A percentile compares a stretch with the other conserved stretches of the same genome.
Evolutionary conservation across 2,797 vertebrate species (phyloP).

Genomic region (Spinus olivaceus): DNA sequence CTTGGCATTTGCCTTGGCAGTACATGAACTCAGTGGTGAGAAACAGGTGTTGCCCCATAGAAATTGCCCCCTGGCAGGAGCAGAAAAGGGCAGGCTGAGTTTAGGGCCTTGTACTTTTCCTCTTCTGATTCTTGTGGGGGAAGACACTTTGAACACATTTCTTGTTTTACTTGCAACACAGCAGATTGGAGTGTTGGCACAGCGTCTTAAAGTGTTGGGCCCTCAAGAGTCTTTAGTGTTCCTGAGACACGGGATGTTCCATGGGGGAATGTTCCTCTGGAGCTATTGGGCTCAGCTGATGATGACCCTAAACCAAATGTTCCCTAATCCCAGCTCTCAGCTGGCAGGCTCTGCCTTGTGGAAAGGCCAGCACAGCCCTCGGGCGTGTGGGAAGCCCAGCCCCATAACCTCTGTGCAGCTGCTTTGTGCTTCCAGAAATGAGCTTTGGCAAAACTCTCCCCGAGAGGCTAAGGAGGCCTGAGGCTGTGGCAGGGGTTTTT

Average conservation of each 20-base stretch:
- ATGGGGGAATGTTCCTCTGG: neutral
- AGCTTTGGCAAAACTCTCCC: neutral
- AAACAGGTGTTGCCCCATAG: neutral
- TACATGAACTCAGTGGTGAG: neutral
- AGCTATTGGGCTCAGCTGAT: neutral
- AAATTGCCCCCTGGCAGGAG: neutral
- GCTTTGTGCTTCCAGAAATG: neutral
- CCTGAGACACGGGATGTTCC: neutral
- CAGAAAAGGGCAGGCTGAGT: neutral
- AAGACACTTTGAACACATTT: neutral
- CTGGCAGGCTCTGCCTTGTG: slow-evolving; percentile 24
- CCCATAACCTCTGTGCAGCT: neutral
- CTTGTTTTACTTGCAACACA: neutral
- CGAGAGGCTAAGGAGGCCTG: neutral
- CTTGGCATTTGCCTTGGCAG: neutral
- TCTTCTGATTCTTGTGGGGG: neutral
- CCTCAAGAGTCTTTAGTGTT: neutral
- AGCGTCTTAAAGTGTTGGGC: neutral
- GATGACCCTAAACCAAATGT: neutral
- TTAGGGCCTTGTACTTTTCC: neutral
- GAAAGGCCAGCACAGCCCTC: neutral
- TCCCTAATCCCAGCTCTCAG: neutral
- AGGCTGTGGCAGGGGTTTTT: neutral
- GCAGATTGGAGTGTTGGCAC: neutral
- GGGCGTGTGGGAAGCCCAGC: neutral